Conservation (phyloP, 2,888 invertebrate genomes). For the Phoenoteleia sp. region DNA sequence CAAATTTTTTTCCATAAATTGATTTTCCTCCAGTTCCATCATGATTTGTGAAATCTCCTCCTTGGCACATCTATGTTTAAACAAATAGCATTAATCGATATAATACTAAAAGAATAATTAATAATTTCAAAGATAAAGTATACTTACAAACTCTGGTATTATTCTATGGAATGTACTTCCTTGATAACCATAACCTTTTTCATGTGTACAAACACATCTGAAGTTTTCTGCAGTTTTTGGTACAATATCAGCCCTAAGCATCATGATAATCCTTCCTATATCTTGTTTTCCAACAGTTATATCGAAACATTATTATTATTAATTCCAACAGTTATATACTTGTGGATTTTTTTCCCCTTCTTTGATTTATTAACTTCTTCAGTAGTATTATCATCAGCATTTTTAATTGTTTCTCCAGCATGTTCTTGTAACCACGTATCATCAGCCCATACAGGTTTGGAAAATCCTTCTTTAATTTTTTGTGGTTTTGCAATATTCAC, state of each 20-base stretch:
- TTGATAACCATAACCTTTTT: conserved; percentile 98
- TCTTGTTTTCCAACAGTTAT: conserved; percentile 96
- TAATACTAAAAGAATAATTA: conserved; percentile 1
- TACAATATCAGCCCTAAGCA: conserved; percentile 96
- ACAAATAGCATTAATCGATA: neutral
- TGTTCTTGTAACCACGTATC: conserved; percentile 99
- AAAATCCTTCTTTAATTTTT: conserved; percentile 98
- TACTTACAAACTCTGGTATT: conserved; percentile 97
- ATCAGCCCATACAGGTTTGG: conserved; percentile 99
- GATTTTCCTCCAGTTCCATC: conserved; percentile 98
- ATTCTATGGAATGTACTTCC: conserved; percentile 98
- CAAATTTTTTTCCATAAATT: conserved; percentile 98
- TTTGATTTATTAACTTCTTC: conserved; percentile 81
- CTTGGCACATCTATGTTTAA: conserved; percentile 93
- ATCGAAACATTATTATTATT: no score
- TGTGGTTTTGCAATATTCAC: conserved; percentile 99
- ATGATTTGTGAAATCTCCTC: conserved; percentile 97
- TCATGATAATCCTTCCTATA: conserved; percentile 96
- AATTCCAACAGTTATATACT: no score
- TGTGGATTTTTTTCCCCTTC: conserved; percentile 92
- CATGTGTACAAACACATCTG: conserved; percentile 96
- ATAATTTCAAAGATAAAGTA: conserved; percentile 87
- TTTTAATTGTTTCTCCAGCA: conserved; percentile 93
- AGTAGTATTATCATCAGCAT: conserved; percentile 76
- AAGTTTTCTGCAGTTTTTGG: conserved; percentile 99